Base-by-base conservation (phyloP, 2,888 invertebrate species). In the Campoplex nolae region DNA sequence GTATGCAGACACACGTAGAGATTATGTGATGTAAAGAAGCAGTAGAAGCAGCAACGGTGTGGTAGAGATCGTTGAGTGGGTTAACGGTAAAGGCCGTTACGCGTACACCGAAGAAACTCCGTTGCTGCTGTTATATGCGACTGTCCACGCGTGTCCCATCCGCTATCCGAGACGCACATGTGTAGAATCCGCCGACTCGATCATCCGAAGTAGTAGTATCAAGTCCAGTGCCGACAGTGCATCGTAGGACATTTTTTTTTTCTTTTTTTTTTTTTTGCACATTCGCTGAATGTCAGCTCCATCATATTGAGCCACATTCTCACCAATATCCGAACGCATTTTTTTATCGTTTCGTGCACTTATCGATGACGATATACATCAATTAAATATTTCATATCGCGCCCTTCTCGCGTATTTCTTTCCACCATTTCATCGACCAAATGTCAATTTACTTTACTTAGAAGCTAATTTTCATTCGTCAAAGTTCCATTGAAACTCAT, bases 61-160 rank as follows among this genome's bases (percentile, higher is more conserved):
- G 48, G 84, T 83, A 68, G 83, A 86, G 82, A 87, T 86, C 87
- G 87, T 82, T 85, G 88, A 88, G 84, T 83, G 85, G 83, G 87
- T 88, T 93, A 93, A 93, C 93, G 93, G 93, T 93, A 93, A 93
- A 88, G 92, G 89, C 92, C 91, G 90, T 90, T 81, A 85, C 83
- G 87, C 83, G 86, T 84, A 91, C 92, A 93, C 91, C 90, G 88
- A 92, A 92, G 92, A 92, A 92, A 92, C 92, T 92, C 91, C 91
- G 92, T 91, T 92, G 91, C 91, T 90, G 91, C 90, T 65, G 75
- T 75, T 71, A 88, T 79, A 89, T 84, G 85, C 86, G 78, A 77
- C 76, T 89, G 89, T 88, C 89, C 87, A 88, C 88, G 87, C 89
- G 90, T 87, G 83, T 88, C 91, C 88, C 90, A 88, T 89, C 86